Conservation (phyloP, 2,797 vertebrate species). For the Melanotaenia maccullochi region DNA sequence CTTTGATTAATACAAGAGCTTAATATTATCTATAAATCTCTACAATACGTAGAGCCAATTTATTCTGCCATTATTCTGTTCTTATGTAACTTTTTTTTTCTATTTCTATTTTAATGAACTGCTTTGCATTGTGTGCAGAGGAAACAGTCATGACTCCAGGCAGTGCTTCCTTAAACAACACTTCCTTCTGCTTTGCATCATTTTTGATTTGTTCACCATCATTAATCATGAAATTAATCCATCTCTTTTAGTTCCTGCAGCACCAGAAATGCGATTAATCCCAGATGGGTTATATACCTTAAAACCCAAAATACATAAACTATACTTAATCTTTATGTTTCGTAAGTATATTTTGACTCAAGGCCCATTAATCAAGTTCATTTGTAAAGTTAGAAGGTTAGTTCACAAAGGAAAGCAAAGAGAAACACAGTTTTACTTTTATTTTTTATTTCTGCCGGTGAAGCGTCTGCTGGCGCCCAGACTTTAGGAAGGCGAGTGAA, state of each 20-base stretch:
- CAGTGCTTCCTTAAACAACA: slow-evolving; percentile 21
- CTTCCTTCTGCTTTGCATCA: slow-evolving; percentile 3
- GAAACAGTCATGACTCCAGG: slow-evolving; percentile 1
- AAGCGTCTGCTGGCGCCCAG: neutral
- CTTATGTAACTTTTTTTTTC: slow-evolving; percentile 13
- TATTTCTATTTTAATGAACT: slow-evolving; percentile 16
- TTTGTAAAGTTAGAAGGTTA: too few species aligned
- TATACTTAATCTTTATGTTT: too few species aligned
- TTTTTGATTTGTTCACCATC: slow-evolving; percentile 9
- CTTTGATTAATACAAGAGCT: slow-evolving; percentile 20
- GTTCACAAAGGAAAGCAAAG: too few species aligned
- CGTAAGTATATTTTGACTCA: too few species aligned
- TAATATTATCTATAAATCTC: slow-evolving; percentile 24
- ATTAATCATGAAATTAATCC: slow-evolving; percentile 25
- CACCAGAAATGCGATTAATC: neutral
- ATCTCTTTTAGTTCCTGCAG: neutral
- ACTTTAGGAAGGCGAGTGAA: neutral
- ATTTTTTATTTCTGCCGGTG: neutral
- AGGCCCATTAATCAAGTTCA: too few species aligned
- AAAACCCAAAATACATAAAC: neutral
- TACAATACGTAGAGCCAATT: neutral
- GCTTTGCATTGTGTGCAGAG: slow-evolving; percentile 18
- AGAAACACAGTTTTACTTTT: too few species aligned
- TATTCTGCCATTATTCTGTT: slow-evolving; percentile 1
- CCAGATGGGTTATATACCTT: neutral